Base-by-base conservation (phyloP, 2,113 vertebrate species). In the Syngnathus typhle region DNA sequence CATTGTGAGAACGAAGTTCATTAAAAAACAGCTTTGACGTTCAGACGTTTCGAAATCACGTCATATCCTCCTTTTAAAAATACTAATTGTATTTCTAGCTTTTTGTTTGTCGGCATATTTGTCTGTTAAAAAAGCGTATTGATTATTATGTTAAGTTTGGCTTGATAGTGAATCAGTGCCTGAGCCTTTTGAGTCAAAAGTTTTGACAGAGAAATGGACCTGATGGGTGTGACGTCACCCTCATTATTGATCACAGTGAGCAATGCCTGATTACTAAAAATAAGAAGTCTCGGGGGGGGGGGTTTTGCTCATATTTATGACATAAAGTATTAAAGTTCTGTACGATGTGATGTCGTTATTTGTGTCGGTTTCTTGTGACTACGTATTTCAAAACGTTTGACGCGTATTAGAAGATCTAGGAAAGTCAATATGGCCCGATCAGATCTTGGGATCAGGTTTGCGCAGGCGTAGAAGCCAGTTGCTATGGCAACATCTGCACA, bases 21-120 rank as follows among this genome's bases (percentile, higher is more conserved):
- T 32, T 32, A 32, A 32, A 32, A 32, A 32, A 32, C 27, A 32
- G 27, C 27, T 32, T 32, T 32, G 27, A 32, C 27, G 27, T 32
- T 32, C 27, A 32, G 27, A 32, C 27, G 27, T 32, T 32, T 32
- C 2, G 27, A 32, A 32, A 32, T 32, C 2, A 32, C 3, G 27
- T 32, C 27, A 32, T 32, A 3, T 32, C 86, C 85, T 88, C 83
- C 86, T 84, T 73, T 77, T 81, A 19, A 78, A 70, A 71, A 70
- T 71, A 60, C 68, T 74, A 21, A 58, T 65, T 62, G 66, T 77
- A 63, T 73, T 71, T 47, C 21, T 56, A 65, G 69, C 64, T 67
- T 75, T 43, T 51, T 15, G 15, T 58, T 58, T 58, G 27, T 64
- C 60, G 72, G 49, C 52, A 10, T 75, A 27, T 77, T 71, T 73